Evolutionary conservation across 1,140 invertebrate species (phyloP), one percentile per base, ranked within the genome.

Genomic region (Brachystomella parvula): DNA sequence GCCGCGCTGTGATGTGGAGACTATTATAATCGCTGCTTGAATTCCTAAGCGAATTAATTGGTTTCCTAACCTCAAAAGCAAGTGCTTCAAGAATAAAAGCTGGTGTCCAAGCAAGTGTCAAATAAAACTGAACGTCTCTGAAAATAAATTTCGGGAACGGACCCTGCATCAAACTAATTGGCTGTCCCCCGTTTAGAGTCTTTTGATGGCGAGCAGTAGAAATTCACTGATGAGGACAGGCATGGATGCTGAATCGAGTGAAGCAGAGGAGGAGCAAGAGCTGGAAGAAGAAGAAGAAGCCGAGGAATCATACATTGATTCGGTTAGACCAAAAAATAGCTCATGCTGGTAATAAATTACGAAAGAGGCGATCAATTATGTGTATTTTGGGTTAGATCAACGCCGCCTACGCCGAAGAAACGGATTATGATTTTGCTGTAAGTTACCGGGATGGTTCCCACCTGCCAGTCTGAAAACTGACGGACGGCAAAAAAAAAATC

Each of bases 401-500:
- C 47, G 28, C 12, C 2, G 68, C 74, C n/a, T 75, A 68, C 64
- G 65, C 71, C 3, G 66, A 66, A 26, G 32, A 33, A 26, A 67
- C 69, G 61, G 74, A 68, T 33, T 65, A 70, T n/a, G 57, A 62
- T 58, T 65, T 72, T 64, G 72, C 68, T n/a, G 72, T 74, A 65
- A 69, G 66, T 66, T 31, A n/a, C n/a, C n/a, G n/a, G 24, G 12
- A 21, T 39, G 58, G 31, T 53, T 19, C 47, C 56, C 31, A 61
- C 31, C 56, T 26, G 12, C 33, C 28, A 9, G 30, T 47, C 2
- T 32, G 26, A 60, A 24, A 47, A 44, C 47, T 69, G 3, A 61
- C 30, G 24, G 17, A 9, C 2, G 19, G 26, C 30, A 35, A 15
- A 15, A 24, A n/a, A 64, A 24, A 58, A 24, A 65, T 47, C 29